Evolutionary conservation across 2,797 vertebrate species (phyloP), one percentile per base, ranked within the genome.

Genomic region (Clarias fuscus): DNA sequence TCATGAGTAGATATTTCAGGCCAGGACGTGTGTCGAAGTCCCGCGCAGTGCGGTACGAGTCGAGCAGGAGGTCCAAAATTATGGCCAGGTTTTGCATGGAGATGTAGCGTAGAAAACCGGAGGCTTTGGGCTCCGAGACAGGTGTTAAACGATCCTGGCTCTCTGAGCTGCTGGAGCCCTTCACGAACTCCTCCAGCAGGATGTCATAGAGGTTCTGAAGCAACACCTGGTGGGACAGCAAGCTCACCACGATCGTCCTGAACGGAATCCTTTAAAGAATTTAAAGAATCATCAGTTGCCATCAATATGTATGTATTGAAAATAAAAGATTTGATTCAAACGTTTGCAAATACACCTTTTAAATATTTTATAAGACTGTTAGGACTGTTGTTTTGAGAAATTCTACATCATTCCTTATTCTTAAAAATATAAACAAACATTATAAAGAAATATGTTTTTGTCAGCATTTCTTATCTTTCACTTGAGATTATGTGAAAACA

Each of bases 31-130:
- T 97, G 95, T 99, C 98, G 33, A 99, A 99, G 90, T 99, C 98
- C 5, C 97, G 93, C 0, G 98, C 97, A 0, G 98, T 99, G 91
- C 97, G 95, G 90, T 99, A 98, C 0, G 98, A 99, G 91, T 99
- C 98, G 90, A 99, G 95, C 89, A 99, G 95, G 88, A 99, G 96
- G 91, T 99, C 98, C 88, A 99, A 97, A 90, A 99, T 98, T 90
- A 99, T 96, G 30, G 97, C 97, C 90, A 99, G 89, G 88, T 99
- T 99, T 67, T 97, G 97, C 98, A 98, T 99, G 89, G 98, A 99
- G 92, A 99, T 98, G 93, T 99, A 99, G 85, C 97, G 95, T 88
- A 99, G 96, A 93, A 99, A 99, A 88, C 98, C 97, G 0, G 97
- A 95, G 0, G 93, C 86, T 91, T 94, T 94, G 88, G 95, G 92